Conservation (phyloP, 2,888 invertebrate species). For the Helleia helle region DNA sequence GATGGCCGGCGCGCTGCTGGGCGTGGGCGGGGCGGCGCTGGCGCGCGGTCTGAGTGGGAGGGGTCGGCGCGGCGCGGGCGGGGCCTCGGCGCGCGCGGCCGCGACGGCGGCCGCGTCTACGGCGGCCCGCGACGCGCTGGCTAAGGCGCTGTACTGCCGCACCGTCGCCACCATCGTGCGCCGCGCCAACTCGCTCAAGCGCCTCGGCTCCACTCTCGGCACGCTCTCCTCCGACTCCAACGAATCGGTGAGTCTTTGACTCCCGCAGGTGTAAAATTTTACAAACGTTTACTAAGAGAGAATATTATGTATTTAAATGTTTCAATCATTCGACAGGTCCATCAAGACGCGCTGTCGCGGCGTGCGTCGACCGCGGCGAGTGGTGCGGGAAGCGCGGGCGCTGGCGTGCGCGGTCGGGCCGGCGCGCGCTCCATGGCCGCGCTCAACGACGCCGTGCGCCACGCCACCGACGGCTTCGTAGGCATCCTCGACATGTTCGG, state of each 20-base stretch:
- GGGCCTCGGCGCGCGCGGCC: conserved; percentile 86
- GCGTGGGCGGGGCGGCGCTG: conserved; percentile 86
- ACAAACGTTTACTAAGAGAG: no score
- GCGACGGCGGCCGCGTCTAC: conserved; percentile 89
- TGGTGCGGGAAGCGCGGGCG: conserved; percentile 83
- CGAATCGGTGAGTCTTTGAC: conserved; percentile 92
- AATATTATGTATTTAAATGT: not conserved
- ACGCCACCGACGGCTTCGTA: conserved; percentile 95
- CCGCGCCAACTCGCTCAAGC: conserved; percentile 92
- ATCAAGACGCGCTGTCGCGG: conserved; percentile 89
- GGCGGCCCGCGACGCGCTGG: conserved; percentile 91
- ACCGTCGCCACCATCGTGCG: conserved; percentile 95
- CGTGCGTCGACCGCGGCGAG: conserved; percentile 84
- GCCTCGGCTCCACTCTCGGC: conserved; percentile 86
- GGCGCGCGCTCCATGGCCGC: conserved; percentile 94
- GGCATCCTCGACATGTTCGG: conserved; percentile 98
- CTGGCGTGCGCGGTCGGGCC: conserved; percentile 73
- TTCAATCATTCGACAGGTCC: conserved; percentile 15
- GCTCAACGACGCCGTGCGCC: conserved; percentile 91
- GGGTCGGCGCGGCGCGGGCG: conserved; percentile 80
- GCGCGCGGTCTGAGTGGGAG: conserved; percentile 88
- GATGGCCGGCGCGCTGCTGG: conserved; percentile 86
- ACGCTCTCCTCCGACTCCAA: conserved; percentile 94
- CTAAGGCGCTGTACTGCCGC: conserved; percentile 94
- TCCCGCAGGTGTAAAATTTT: no score